A percentile compares a stretch with the other conserved stretches of the same genome.
Evolutionary conservation across 2,888 invertebrate species (phyloP).

Genomic region (Chaetogeoica ovagalla): DNA sequence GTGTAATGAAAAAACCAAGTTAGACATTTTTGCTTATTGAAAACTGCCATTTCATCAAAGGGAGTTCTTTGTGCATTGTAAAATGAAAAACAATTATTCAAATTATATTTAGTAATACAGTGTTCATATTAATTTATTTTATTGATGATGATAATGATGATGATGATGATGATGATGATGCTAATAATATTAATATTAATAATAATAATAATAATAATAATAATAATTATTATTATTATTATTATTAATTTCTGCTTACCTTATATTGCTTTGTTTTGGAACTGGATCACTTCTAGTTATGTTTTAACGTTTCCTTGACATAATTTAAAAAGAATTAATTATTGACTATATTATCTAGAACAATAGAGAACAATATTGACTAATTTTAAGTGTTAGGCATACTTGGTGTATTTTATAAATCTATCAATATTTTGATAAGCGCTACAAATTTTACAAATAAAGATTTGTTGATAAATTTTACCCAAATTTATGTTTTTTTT

Average conservation of each 20-base stretch:
- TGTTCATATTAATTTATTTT: too few species aligned
- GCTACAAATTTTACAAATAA: too few species aligned
- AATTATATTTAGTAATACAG: not conserved
- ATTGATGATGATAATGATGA: too few species aligned
- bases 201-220: too few species aligned
- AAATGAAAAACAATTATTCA: not conserved
- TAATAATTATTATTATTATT: not conserved
- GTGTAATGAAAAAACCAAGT: constrained; percentile 91
- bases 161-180: too few species aligned
- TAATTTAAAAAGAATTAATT: not conserved
- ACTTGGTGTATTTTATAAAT: too few species aligned
- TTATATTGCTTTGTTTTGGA: constrained; percentile 37
- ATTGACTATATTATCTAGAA: not conserved
- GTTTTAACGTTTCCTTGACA: constrained; percentile 45
- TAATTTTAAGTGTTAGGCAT: not conserved
- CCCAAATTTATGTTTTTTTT: too few species aligned
- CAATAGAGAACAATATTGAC: not conserved
- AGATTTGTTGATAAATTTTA: too few species aligned
- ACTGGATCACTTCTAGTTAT: constrained; percentile 38
- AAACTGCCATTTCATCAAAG: constrained; percentile 59
- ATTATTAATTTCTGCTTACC: constrained; percentile 4
- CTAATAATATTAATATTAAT: too few species aligned
- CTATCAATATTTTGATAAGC: too few species aligned
- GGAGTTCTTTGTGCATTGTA: constrained; percentile 33
- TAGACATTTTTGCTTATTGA: constrained; percentile 82